phyloP scores from a whole-genome alignment of 2,113 vertebrate genomes.

The Tympanuchus pallidicinctus region DNA sequence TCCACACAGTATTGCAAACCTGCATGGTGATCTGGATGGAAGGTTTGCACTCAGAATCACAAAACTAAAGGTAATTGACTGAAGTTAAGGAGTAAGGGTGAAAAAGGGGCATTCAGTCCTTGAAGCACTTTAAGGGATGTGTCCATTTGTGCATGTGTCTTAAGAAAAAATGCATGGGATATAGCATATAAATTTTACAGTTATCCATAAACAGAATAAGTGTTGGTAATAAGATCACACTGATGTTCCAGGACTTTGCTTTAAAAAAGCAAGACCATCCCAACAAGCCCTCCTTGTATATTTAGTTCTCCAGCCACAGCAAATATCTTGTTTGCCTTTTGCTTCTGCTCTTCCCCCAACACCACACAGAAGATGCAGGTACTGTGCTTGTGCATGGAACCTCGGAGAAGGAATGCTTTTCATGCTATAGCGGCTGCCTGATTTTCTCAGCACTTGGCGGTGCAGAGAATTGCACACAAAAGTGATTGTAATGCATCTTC shows the following conservation, averaged over 20 bases:
- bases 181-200: background rate
- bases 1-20: slow-evolving; percentile 1
- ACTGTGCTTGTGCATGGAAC: background rate
- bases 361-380: background rate
- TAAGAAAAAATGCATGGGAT: background rate
- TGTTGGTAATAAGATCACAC: background rate
- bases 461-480: background rate
- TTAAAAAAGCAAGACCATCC: background rate
- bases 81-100: background rate
- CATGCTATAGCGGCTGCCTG: background rate
- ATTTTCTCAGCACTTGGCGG: background rate
- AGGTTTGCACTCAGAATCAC: slow-evolving; percentile 17
- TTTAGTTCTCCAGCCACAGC: background rate
- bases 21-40: background rate
- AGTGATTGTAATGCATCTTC: background rate
- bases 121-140: background rate
- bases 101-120: background rate
- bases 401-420: background rate
- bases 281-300: background rate
- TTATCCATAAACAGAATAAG: background rate
- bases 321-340: background rate
- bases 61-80: slow-evolving; percentile 36
- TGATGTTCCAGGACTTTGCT: background rate
- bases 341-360: background rate
- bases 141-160: background rate